A percentile compares a stretch with the other conserved stretches of the same genome.
Evolutionary conservation across 2,797 vertebrate genomes (phyloP).

Genomic region (Phrynocephalus forsythii): DNA sequence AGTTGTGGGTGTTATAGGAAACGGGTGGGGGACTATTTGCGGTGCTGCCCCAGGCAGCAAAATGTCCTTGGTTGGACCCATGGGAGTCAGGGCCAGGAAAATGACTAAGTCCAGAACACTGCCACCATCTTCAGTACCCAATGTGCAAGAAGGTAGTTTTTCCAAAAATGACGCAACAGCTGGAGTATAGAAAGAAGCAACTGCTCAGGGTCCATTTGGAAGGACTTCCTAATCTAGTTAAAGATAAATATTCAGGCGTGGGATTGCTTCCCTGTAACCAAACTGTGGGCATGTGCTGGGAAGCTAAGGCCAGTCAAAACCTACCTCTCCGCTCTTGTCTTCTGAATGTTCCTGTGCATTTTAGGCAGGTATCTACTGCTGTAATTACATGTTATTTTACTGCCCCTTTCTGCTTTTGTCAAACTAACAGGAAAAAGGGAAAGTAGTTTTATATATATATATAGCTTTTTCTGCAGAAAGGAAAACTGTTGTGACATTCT

Average conservation of each 20-base stretch:
- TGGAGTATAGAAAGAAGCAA: background rate
- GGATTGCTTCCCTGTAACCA: background rate
- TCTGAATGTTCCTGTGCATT: background rate
- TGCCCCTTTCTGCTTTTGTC: no score
- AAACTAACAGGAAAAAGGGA: no score
- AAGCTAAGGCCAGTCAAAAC: no score
- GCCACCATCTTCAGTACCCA: background rate
- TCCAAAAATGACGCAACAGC: background rate
- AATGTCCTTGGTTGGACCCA: no score
- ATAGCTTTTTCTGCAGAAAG: background rate
- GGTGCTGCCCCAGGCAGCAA: no score
- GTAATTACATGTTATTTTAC: no score
- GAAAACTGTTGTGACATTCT: background rate
- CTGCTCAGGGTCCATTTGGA: background rate
- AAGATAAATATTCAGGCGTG: background rate
- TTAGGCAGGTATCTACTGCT: no score
- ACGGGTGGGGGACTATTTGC: no score
- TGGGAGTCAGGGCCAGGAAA: background rate
- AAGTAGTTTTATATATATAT: no score
- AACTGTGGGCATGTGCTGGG: background rate
- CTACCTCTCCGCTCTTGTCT: background rate
- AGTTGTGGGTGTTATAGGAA: no score
- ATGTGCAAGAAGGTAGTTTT: background rate
- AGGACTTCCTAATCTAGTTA: background rate
- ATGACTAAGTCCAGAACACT: background rate